Evolutionary conservation across 2,888 invertebrate genomes (phyloP), one percentile per base, ranked within the genome.

Genomic region (Sepiola atlantica): DNA sequence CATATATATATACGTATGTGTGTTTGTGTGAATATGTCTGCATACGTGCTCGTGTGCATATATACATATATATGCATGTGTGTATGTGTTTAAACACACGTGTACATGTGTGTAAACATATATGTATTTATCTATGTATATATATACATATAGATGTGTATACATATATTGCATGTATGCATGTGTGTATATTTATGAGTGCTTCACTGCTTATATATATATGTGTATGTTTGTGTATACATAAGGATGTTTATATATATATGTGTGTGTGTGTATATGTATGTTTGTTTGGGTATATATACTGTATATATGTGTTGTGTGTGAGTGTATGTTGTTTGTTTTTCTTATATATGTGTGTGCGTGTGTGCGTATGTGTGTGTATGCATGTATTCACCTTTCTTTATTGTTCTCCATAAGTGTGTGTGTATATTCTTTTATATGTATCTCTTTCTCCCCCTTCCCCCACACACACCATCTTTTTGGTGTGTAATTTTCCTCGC

Each of bases 41-140:
- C n/a, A n/a, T 91, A n/a, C n/a, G 20, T 91, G 20, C n/a, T 4
- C n/a, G n/a, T 91, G n/a, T 3, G n/a, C 4, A 91, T n/a, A 91
- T 32, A 91, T 21, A 16, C n/a, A 91, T n/a, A 35, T n/a, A 91
- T 3, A 91, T n/a, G n/a, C 35, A 91, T n/a, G 20, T n/a, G n/a
- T n/a, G n/a, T n/a, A 91, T n/a, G 4, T 35, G 16, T 35, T 35
- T 18, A 35, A 8, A 91, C 24, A 14, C 35, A 91, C 12, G 10
- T 21, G 35, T 35, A 35, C 35, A 35, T 91, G 32, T 91, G 32
- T 91, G 32, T 91, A 91, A 32, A 91, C 32, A 91, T 32, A 91
- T 91, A 91, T 91, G 32, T 91, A 91, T 91, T 32, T 91, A 91
- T 91, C 20, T 91, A 91, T 35, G 8, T 91, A 91, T 91, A 32